Conservation (phyloP, 2,113 vertebrate species). For the Pterophyllum scalare region DNA sequence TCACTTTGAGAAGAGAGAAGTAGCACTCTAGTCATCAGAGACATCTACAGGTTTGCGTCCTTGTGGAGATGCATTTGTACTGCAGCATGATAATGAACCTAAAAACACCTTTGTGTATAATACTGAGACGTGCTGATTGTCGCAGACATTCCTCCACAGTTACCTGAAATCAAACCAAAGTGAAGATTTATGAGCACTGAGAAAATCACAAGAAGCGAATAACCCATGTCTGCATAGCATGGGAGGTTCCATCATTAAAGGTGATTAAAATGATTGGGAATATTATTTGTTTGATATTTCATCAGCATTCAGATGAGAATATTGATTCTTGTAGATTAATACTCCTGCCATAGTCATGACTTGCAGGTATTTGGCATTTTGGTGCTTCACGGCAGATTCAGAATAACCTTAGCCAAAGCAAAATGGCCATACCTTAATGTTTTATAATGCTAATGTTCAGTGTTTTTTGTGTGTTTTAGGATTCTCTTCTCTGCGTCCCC, state of each 20-base stretch:
- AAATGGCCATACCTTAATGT: neutral
- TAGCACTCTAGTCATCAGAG: slow-evolving; percentile 6
- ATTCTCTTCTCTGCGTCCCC: slow-evolving; percentile 51
- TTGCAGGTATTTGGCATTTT: neutral
- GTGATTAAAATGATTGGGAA: neutral
- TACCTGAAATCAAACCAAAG: no score
- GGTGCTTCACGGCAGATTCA: slow-evolving; percentile 4
- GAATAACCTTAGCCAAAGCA: slow-evolving; percentile 1
- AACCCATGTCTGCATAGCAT: neutral
- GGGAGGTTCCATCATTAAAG: neutral
- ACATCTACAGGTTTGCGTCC: neutral
- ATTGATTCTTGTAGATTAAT: neutral
- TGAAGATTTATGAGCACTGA: neutral
- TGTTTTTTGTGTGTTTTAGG: slow-evolving; percentile 54
- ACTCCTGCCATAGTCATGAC: neutral
- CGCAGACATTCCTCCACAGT: neutral
- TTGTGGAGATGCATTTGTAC: neutral
- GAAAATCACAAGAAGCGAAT: neutral
- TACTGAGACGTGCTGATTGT: neutral
- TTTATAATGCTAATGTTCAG: neutral
- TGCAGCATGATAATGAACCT: neutral
- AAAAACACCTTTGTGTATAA: neutral
- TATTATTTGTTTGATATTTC: neutral
- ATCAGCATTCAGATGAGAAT: no score
- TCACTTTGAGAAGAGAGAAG: neutral